These are phyloP conservation scores for Drosophila pachea DNA, from an alignment of 1,140 invertebrate species.

Conservation along the genomic window DNA sequence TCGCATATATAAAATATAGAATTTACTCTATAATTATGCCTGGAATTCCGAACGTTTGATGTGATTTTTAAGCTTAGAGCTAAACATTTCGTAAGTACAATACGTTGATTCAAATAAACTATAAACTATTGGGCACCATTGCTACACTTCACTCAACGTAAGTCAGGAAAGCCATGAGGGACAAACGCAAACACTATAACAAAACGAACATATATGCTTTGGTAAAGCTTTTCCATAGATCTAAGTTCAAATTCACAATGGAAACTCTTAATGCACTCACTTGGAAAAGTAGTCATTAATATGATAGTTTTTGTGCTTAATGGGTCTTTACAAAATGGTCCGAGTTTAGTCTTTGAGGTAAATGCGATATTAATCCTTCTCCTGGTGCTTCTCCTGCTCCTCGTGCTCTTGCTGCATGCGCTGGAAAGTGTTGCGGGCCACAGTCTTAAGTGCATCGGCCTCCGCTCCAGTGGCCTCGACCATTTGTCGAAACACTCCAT, in stretches of 20 bases:
- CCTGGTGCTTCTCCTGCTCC: constrained; percentile 10
- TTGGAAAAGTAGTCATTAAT: not conserved
- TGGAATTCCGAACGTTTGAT: constrained; percentile 6
- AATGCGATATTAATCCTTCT: constrained; percentile 38
- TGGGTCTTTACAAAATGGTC: not conserved
- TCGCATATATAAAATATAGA: not conserved
- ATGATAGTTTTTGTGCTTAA: not conserved
- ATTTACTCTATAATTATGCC: constrained; percentile 12
- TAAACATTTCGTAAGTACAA: constrained; percentile 43
- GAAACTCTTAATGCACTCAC: not conserved
- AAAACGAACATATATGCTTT: constrained; percentile 17
- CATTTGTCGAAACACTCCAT: constrained; percentile 8
- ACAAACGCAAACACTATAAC: constrained; percentile 7
- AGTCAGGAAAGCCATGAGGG: not conserved
- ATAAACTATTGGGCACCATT: constrained; percentile 24
- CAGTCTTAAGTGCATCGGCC: constrained; percentile 55
- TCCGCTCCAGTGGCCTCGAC: constrained; percentile 9
- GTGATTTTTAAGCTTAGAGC: not conserved
- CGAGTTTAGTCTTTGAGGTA: constrained; percentile 22
- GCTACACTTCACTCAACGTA: constrained; percentile 4
- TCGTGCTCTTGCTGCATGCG: constrained; percentile 53
- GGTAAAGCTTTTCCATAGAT: constrained; percentile 19
- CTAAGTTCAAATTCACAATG: not conserved
- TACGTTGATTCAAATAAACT: constrained; percentile 12
- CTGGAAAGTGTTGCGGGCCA: constrained; percentile 59